These are phyloP conservation scores for Popillia japonica DNA, from an alignment of 1,140 invertebrate species.

Conservation along the genomic window DNA sequence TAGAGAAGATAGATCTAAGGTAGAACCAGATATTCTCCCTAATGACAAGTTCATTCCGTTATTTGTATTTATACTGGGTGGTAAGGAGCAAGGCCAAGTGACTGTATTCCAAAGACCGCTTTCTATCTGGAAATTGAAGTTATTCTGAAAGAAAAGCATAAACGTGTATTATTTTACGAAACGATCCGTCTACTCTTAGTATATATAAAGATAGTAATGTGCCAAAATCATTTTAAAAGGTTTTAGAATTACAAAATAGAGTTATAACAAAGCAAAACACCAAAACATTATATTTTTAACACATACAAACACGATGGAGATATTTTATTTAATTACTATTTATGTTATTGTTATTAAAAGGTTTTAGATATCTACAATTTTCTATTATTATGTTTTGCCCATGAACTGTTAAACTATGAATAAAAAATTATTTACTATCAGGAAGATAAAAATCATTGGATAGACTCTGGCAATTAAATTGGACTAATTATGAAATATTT, in stretches of 20 bases:
- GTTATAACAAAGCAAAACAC: background rate
- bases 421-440: no score
- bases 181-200: conserved; percentile 17
- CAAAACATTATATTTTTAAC: conserved; percentile 5
- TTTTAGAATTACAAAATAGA: background rate
- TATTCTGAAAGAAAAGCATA: conserved; percentile 55
- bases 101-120: conserved; percentile 73
- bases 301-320: background rate
- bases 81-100: conserved; percentile 73
- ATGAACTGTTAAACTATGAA: no score
- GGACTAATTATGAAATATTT: no score
- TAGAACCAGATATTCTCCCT: conserved; percentile 51
- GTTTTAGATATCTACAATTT: no score
- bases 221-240: conserved; percentile 33
- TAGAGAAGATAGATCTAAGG: conserved; percentile 45
- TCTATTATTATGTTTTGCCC: no score
- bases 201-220: conserved; percentile 20
- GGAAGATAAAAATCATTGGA: no score
- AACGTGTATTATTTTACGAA: background rate
- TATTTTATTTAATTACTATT: no score
- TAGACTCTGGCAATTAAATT: no score
- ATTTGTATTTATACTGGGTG: conserved; percentile 71
- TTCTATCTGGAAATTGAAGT: conserved; percentile 72
- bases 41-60: conserved; percentile 62
- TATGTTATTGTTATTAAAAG: no score